phyloP scores from a whole-genome alignment of 2,797 vertebrate species.

The Dromococcyx pavoninus region DNA sequence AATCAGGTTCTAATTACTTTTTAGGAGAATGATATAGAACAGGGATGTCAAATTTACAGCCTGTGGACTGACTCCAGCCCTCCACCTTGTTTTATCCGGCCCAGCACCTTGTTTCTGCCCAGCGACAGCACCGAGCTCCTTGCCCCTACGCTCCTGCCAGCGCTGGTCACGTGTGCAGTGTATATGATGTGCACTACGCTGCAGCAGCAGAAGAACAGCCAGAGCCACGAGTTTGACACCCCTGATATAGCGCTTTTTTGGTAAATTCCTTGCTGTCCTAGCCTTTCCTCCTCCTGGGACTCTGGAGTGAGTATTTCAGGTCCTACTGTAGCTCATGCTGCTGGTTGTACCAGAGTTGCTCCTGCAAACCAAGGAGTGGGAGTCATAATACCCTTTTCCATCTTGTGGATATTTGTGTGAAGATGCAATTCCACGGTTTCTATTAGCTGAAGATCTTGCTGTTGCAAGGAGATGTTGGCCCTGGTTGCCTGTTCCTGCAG shows the following conservation, averaged over 20 bases:
- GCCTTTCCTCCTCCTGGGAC: background rate
- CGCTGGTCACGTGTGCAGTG: no score
- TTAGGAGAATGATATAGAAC: background rate
- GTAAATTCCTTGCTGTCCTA: background rate
- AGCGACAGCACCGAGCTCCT: no score
- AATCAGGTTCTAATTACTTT: background rate
- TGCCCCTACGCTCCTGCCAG: no score
- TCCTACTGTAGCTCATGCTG: background rate
- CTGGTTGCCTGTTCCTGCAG: background rate
- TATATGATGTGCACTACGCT: no score
- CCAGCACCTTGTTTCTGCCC: no score
- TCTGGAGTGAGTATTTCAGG: background rate
- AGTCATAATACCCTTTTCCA: rapidly evolving
- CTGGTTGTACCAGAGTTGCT: background rate
- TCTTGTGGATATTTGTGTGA: background rate
- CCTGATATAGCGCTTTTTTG: background rate
- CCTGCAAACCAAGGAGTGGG: background rate
- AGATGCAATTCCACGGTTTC: background rate
- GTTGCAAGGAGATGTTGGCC: background rate
- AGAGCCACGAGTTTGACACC: no score
- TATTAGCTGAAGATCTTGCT: background rate
- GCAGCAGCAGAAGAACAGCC: no score
- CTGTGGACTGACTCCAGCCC: no score
- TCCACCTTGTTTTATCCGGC: no score
- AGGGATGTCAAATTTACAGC: no score